Evolutionary conservation across 2,888 invertebrate species (phyloP).

Genomic region (Phyllotreta striolata): DNA sequence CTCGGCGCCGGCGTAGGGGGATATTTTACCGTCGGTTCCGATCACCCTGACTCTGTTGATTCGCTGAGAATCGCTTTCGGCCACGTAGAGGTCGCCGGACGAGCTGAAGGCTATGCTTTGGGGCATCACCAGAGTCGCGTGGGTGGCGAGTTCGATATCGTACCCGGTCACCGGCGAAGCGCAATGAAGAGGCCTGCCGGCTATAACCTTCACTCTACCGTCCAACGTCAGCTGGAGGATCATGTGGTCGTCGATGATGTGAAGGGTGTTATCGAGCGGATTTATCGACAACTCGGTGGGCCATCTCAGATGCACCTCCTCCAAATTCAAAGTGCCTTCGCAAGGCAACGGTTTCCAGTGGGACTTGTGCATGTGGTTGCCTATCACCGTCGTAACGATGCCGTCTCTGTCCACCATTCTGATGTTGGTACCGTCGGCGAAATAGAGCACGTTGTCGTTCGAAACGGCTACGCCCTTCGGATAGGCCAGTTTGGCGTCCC

Average conservation of each 20-base stretch:
- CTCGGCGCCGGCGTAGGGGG: conserved; percentile 93
- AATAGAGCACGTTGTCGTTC: conserved; percentile 89
- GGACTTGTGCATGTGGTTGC: conserved; percentile 91
- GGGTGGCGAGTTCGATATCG: conserved; percentile 88
- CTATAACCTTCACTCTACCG: conserved; percentile 89
- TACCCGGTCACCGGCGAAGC: conserved; percentile 81
- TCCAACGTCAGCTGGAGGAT: conserved; percentile 91
- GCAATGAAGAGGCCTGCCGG: conserved; percentile 93
- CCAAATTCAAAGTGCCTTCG: conserved; percentile 89
- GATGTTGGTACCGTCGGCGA: conserved; percentile 93
- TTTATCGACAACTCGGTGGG: conserved; percentile 95
- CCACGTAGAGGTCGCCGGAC: conserved; percentile 90
- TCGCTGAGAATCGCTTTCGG: conserved; percentile 94
- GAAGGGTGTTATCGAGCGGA: conserved; percentile 91
- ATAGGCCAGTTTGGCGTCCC: conserved; percentile 92
- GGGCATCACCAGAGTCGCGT: conserved; percentile 90
- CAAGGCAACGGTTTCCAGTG: conserved; percentile 95
- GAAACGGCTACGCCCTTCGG: conserved; percentile 97
- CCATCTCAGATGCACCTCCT: conserved; percentile 94
- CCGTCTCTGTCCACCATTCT: conserved; percentile 93
- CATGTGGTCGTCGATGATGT: conserved; percentile 97
- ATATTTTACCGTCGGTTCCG: conserved; percentile 92
- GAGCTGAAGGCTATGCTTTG: conserved; percentile 94
- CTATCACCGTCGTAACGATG: conserved; percentile 90
- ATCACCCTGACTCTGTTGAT: conserved; percentile 91